Evolutionary conservation across 1,140 invertebrate genomes (phyloP), one percentile per base, ranked within the genome.

Genomic region (Drosophila santomea): DNA sequence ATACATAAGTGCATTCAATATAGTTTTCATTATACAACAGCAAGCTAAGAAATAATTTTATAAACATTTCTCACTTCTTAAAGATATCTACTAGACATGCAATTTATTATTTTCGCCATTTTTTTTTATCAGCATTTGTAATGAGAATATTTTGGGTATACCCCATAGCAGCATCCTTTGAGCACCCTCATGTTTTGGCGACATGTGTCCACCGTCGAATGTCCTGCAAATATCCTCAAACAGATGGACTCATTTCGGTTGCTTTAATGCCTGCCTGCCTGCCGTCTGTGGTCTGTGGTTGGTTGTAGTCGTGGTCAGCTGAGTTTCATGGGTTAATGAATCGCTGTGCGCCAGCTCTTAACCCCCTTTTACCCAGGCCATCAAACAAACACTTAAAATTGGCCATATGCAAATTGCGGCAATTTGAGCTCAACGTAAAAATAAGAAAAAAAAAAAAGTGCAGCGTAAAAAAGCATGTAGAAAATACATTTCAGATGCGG

Each of bases 291-390:
- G 50, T 67, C 35, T 71, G 67, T 35, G 66, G 66, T 54, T 28
- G 48, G 43, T 20, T 50, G 35, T 48, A 62, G 35, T 39, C 59
- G 60, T 47, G 62, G 67, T 69, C 67, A 56, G 67, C 7, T 57
- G 64, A 36, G 44, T 39, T 69, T 25, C 44, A 71, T 69, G 63
- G 67, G 63, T 68, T 68, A 68, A 71, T 71, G 62, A 68, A 68
- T 68, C 62, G 50, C 17, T 47, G 25, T 25, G 38, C 12, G 41
- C 23, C 41, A 23, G 15, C 15, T 4, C 56, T 66, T 62, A 25
- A 12, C 17, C 20, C 12, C 14, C 36, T n/a, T 41, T 36, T 43
- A 5, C 6, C 32, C 23, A 11, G 3, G 23, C 23, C 32, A 32
- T 4, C 57, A 47, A 36, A 45, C 32, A 11, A 20, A 25, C 43